These are phyloP conservation scores for Prietella phreatophila DNA, from an alignment of 2,113 vertebrate species.

Conservation along the genomic window DNA sequence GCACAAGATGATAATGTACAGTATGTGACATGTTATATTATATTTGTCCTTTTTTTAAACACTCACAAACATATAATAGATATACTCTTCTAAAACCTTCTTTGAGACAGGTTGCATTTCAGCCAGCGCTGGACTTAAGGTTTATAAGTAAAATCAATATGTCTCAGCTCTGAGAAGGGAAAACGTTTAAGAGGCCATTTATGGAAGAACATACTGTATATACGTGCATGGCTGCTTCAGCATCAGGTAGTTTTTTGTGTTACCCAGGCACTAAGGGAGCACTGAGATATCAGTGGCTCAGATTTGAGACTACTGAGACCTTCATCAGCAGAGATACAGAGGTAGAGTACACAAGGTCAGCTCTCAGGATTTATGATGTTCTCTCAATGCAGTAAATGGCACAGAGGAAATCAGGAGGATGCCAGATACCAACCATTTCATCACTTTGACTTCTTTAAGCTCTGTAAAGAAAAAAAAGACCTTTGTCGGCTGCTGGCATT, in stretches of 20 bases:
- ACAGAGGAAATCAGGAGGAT: slow-evolving; percentile 62
- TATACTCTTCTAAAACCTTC: background rate
- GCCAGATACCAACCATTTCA: slow-evolving; percentile 74
- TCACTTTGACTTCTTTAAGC: slow-evolving; percentile 75
- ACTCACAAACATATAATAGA: background rate
- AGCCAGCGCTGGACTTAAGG: background rate
- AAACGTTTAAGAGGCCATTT: background rate
- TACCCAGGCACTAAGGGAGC: slow-evolving; percentile 1
- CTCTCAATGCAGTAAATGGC: slow-evolving; percentile 66
- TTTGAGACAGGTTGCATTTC: background rate
- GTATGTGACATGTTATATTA: background rate
- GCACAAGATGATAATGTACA: background rate
- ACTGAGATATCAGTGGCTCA: slow-evolving; percentile 7
- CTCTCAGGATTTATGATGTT: slow-evolving; percentile 66
- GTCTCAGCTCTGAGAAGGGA: background rate
- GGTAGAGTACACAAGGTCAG: slow-evolving; percentile 68
- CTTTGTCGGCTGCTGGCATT: slow-evolving; percentile 71
- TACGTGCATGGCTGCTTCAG: background rate
- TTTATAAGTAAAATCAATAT: background rate
- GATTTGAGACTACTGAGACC: slow-evolving; percentile 47
- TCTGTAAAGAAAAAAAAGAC: slow-evolving; percentile 67
- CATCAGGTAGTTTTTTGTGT: slow-evolving; percentile 9
- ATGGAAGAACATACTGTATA: background rate
- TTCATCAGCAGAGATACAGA: slow-evolving; percentile 26
- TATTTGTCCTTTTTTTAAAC: background rate